Conservation (phyloP, 2,113 vertebrate species). For the Pelusios castaneus region DNA sequence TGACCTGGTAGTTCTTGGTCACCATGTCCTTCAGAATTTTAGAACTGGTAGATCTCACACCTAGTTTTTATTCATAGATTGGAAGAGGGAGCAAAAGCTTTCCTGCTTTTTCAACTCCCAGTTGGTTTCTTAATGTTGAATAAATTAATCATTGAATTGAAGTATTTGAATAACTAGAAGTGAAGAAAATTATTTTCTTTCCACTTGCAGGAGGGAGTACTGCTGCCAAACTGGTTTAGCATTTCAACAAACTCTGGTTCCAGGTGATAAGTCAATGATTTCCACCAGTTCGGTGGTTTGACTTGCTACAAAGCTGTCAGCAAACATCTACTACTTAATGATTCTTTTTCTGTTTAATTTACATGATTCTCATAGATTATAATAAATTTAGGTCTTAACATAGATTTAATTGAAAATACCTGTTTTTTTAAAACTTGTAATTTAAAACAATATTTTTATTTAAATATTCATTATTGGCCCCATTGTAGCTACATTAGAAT, state of each 20-base stretch:
- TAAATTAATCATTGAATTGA: neutral
- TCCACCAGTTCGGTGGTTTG: neutral
- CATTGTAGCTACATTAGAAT: neutral
- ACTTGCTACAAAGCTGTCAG: neutral
- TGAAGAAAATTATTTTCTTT: neutral
- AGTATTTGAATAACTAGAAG: neutral
- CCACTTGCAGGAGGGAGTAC: neutral
- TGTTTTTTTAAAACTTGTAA: neutral
- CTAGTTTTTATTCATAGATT: neutral
- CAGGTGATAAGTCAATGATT: neutral
- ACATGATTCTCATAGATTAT: too few relatives aligned
- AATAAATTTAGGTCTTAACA: too few relatives aligned
- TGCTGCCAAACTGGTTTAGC: neutral
- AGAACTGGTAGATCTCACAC: neutral
- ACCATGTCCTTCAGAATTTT: neutral
- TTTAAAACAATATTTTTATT: neutral
- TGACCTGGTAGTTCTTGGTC: neutral
- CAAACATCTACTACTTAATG: too few relatives aligned
- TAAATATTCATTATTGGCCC: too few relatives aligned
- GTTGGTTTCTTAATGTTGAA: neutral
- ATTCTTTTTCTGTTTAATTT: too few relatives aligned
- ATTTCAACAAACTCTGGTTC: neutral
- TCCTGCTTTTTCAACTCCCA: neutral
- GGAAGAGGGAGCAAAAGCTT: neutral
- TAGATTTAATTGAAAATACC: neutral